Evolutionary conservation across 53 echinoderm and acorn worm genomes (phyloP).

Genomic region (Temnopleurus reevesii): DNA sequence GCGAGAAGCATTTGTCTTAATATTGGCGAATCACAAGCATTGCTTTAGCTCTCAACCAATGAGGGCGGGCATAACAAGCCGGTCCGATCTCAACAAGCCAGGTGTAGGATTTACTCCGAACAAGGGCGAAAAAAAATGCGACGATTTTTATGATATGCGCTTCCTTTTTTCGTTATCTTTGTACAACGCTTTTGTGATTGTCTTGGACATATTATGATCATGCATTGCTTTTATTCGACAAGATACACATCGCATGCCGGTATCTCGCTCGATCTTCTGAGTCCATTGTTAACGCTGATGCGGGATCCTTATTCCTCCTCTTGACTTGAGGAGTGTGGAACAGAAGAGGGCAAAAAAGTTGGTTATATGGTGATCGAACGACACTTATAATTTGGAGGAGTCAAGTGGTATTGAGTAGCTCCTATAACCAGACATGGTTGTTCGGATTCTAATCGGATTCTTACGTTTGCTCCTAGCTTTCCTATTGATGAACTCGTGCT

Average conservation of each 20-base stretch:
- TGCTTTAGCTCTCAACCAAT: constrained; percentile 34
- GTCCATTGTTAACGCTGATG: background rate
- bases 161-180: constrained; percentile 11
- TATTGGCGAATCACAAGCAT: constrained; percentile 30
- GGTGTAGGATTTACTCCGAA: background rate
- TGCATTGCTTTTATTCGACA: background rate
- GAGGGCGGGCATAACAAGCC: constrained; percentile 37
- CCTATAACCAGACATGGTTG: constrained; percentile 41
- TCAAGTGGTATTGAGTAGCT: background rate
- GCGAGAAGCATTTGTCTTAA: background rate
- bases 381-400: constrained; percentile 12
- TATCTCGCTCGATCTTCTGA: background rate
- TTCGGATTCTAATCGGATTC: constrained; percentile 55
- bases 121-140: background rate
- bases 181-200: background rate
- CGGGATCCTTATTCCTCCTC: background rate
- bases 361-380: constrained; percentile 7
- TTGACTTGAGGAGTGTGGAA: background rate
- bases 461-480: constrained; percentile 50
- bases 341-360: background rate
- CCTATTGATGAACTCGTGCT: constrained; percentile 45
- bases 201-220: background rate
- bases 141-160: constrained; percentile 34
- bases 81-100: background rate
- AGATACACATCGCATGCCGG: background rate